A percentile compares a stretch with the other conserved stretches of the same genome.
These are phyloP conservation scores for Plectrocnemia conspersa DNA, from an alignment of 1,140 invertebrate species.

Conservation along the genomic window DNA sequence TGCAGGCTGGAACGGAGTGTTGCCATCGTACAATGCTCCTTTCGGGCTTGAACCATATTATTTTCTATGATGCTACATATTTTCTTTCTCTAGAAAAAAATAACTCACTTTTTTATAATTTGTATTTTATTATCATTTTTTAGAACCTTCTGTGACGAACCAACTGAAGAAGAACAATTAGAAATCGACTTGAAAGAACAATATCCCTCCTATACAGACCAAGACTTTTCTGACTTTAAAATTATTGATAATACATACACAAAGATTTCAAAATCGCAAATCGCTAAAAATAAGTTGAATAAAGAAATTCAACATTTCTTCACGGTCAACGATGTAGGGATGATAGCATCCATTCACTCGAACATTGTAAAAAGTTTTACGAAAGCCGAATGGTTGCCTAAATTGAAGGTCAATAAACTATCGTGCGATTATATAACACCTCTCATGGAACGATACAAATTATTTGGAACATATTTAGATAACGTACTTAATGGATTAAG, in stretches of 20 bases:
- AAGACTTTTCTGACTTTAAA: constrained; percentile 63
- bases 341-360: constrained; percentile 58
- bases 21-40: too few relatives aligned
- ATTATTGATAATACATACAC: constrained; percentile 40
- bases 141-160: constrained; percentile 55
- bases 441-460: constrained; percentile 56
- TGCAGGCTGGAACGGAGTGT: too few relatives aligned
- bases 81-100: too few relatives aligned
- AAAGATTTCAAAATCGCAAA: constrained; percentile 5
- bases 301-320: constrained; percentile 41
- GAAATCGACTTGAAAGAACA: constrained; percentile 64
- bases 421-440: constrained; percentile 53
- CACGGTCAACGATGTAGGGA: constrained; percentile 54
- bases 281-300: constrained; percentile 22
- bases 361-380: constrained; percentile 55
- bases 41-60: too few relatives aligned
- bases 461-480: constrained; percentile 52
- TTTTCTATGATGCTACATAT: too few relatives aligned
- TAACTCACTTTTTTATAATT: too few relatives aligned
- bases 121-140: constrained; percentile 34
- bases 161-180: constrained; percentile 71
- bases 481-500: constrained; percentile 49
- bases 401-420: constrained; percentile 38
- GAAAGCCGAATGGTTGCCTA: constrained; percentile 54
- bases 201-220: constrained; percentile 72